Conservation (phyloP, 2,888 invertebrate species). For the Malacosoma neustria region DNA sequence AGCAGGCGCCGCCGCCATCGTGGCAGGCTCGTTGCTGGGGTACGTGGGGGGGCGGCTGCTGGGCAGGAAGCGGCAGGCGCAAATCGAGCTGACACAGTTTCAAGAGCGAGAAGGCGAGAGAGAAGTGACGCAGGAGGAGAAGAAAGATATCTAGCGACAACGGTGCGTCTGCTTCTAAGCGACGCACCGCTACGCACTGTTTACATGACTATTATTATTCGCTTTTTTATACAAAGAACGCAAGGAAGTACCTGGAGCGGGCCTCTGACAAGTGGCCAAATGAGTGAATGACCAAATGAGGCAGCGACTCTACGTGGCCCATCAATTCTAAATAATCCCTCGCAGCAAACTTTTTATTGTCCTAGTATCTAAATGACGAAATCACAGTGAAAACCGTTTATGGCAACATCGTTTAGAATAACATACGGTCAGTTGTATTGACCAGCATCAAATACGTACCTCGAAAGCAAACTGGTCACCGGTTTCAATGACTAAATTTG, state of each 20-base stretch:
- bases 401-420: too few relatives aligned
- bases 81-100: not conserved
- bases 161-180: constrained; percentile 7
- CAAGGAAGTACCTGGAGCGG: not conserved
- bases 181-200: not conserved
- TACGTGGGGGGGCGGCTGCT: constrained; percentile 23
- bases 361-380: too few relatives aligned
- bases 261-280: not conserved
- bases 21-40: constrained; percentile 40
- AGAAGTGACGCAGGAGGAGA: not conserved
- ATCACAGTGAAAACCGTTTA: too few relatives aligned
- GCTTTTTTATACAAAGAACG: not conserved
- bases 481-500: too few relatives aligned
- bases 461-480: too few relatives aligned
- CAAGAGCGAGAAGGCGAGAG: not conserved
- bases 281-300: not conserved
- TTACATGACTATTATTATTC: constrained; percentile 2
- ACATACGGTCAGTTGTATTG: too few relatives aligned
- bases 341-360: too few relatives aligned
- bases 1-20: constrained; percentile 39
- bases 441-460: too few relatives aligned
- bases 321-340: not conserved
- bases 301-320: not conserved
- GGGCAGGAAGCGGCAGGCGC: constrained; percentile 9
- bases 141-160: constrained; percentile 15